Base-by-base conservation (phyloP, 2,888 invertebrate genomes). In the Galerucella nymphaeae region DNA sequence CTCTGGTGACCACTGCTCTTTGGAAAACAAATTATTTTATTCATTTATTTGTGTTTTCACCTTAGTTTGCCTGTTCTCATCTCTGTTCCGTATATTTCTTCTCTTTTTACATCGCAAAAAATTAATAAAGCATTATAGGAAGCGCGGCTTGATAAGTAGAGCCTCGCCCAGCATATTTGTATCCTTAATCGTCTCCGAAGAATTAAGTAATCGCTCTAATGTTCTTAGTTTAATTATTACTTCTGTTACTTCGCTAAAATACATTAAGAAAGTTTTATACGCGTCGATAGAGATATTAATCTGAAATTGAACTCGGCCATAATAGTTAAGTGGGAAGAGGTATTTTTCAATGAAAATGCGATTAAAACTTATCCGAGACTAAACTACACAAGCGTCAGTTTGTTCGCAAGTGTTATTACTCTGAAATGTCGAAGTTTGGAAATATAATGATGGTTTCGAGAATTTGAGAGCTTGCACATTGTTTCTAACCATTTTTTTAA, bases 291-390 rank as follows among this genome's bases (percentile, higher is more conserved):
- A 13, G 59, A 59, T 59, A 59, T 59, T 59, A 59, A 59, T 30
- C 38, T 30, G 59, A 50, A 59, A 30, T 59, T 14, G 14, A 59
- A 59, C 11, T 59, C 38, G 38, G n/a, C 38, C 38, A 30, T 38
- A 8, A 38, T 23, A 50, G 50, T 50, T 50, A 5, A 50, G 6
- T 50, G 50, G 30, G 50, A 30, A 59, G 38, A 30, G 2, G 30
- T 59, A 59, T 59, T 59, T 59, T 59, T 59, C 30, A 14, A n/a
- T 9, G 59, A 38, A 59, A 59, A 59, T 9, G 8, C 59, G 30
- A 59, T 59, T 59, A 59, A 38, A 59, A 59, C 16, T 59, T 59
- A 59, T 38, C 45, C n/a, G 59, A 14, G 30, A 59, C 30, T 38
- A n/a, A 59, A 38, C 59, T 59, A 16, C 38, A 38, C 9, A 16